Conservation (phyloP, 2,888 invertebrate species). For the Seladonia tumulorum region DNA sequence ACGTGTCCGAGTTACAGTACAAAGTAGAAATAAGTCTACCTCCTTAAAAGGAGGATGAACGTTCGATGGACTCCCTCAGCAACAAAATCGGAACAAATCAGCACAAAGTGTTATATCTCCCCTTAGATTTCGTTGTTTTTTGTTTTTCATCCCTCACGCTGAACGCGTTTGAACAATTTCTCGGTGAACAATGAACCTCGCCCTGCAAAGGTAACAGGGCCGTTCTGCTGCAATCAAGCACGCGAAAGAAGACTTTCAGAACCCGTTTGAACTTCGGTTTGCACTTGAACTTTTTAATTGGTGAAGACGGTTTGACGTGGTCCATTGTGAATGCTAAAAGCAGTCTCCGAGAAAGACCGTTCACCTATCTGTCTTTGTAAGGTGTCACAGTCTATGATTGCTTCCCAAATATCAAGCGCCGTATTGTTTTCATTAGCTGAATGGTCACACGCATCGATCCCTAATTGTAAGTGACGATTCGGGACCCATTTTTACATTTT, state of each 20-base stretch:
- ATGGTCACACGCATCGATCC: no score
- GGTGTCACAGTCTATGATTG: no score
- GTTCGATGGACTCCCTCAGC: neutral
- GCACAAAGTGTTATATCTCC: no score
- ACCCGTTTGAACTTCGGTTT: constrained; percentile 4
- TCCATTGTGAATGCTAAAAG: neutral
- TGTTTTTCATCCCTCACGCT: no score
- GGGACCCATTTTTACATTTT: neutral
- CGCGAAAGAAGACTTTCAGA: neutral
- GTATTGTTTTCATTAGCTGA: no score
- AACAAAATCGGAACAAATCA: no score
- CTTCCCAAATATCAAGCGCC: no score
- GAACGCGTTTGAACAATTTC: neutral
- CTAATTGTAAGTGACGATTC: no score
- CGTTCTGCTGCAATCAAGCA: neutral
- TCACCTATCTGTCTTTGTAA: no score
- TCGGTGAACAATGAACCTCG: neutral
- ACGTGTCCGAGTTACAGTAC: no score
- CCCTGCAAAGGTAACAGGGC: neutral
- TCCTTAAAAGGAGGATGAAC: neutral
- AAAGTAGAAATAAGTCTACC: neutral
- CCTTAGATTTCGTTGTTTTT: no score
- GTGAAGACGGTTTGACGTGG: neutral
- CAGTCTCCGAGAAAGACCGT: no score
- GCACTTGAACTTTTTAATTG: constrained; percentile 8